Base-by-base conservation (phyloP, 2,888 invertebrate genomes). In the Endotricha flammealis region DNA sequence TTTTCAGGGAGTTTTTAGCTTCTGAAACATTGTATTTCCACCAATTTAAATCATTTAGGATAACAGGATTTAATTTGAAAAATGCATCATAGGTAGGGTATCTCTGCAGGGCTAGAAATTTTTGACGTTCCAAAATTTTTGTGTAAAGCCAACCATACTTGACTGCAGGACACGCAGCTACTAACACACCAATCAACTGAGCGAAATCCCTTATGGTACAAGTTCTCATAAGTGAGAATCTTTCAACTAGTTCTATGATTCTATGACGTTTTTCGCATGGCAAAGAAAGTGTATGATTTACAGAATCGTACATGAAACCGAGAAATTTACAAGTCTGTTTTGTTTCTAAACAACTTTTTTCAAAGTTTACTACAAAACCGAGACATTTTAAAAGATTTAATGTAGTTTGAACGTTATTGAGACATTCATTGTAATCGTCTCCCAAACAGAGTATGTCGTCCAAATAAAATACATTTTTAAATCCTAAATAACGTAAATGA, bases 401-500 rank as follows among this genome's bases (percentile, higher is more conserved):
- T 1, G 33, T 34, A 16, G 8, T 9, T n/a, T 9, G 11, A 7
- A 39, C 28, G 9, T 34, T 39, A 11, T 22, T 12, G 2, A 7
- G 1, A 12, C 39, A 39, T 12, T 30, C 16, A 1, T 22, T 12
- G 4, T 16, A 24, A 7, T 4, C 16, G 4, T 30, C n/a, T 1
- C 34, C 39, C n/a, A 39, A 30, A 4, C 34, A 34, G 1, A 35
- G 6, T 5, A 35, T 22, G 20, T 39, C 39, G 10, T 39, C 39
- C 1, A 39, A n/a, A 13, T 46, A 48, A 13, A 33, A 12, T 3
- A 43, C 44, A 2, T 44, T 47, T n/a, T 20, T 41, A 22, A 20
- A 20, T 4, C 47, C 47, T n/a, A 12, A 14, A 3, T 11, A 12
- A 27, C 48, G 34, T 4, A 48, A 20, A 13, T 36, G 32, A 3